Percentiles rank a stretch among this genome's conserved stretches.
Evolutionary conservation across 30 jellyfish, hydroid and myxozoan species (phyloP).

Genomic region (Sanderia malayensis): DNA sequence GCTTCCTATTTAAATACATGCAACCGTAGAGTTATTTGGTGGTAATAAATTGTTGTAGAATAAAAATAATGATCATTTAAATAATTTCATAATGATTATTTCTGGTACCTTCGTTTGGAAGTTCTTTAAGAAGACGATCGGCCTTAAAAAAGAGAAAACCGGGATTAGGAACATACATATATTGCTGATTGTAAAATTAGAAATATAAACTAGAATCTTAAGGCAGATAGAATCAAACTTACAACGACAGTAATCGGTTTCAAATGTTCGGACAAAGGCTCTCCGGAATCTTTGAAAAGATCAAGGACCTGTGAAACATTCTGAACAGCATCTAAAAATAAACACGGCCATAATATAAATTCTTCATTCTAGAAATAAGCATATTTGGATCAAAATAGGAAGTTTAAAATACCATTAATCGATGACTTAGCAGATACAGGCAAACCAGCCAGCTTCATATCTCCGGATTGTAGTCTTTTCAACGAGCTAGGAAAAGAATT

Average conservation of each 20-base stretch:
- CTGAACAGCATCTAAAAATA: slow-evolving; percentile 21
- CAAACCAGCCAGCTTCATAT: slow-evolving; percentile 51
- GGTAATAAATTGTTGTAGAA: background rate
- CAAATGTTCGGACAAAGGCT: slow-evolving; percentile 9
- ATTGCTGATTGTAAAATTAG: background rate
- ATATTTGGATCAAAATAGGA: no score
- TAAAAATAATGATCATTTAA: no score
- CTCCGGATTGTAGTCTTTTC: slow-evolving; percentile 59
- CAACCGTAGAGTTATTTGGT: background rate
- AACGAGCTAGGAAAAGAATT: slow-evolving; percentile 24
- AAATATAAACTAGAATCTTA: no score
- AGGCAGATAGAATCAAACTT: background rate
- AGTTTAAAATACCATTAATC: slow-evolving; percentile 18
- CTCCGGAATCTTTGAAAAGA: slow-evolving; percentile 38
- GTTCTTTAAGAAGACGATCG: slow-evolving; percentile 61
- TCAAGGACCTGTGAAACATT: slow-evolving; percentile 31
- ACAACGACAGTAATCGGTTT: slow-evolving; percentile 55
- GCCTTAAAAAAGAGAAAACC: slow-evolving; percentile 33
- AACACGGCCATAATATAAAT: no score
- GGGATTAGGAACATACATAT: background rate
- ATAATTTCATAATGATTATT: background rate
- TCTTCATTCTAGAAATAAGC: no score
- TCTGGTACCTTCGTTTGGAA: slow-evolving; percentile 54
- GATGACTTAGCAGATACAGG: slow-evolving; percentile 47
- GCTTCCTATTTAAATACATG: background rate